Conservation (phyloP, 2,888 invertebrate species). For the Lysandra coridon region DNA sequence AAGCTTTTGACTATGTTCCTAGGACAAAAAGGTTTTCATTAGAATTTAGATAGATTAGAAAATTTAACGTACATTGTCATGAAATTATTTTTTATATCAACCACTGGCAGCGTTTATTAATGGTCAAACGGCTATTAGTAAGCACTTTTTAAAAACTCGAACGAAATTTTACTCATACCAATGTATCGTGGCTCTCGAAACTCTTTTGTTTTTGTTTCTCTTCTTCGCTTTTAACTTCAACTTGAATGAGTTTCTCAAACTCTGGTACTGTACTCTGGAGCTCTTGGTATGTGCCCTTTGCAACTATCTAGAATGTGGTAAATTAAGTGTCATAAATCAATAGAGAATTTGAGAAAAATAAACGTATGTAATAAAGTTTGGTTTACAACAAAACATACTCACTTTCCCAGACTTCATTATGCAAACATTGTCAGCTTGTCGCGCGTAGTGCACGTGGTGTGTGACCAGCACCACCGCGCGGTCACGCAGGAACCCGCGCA, state of each 20-base stretch:
- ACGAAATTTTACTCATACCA: constrained; percentile 46
- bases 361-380: too few relatives aligned
- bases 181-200: constrained; percentile 58
- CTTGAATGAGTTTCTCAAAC: constrained; percentile 66
- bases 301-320: constrained; percentile 59
- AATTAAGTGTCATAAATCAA: not conserved
- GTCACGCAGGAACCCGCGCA: constrained; percentile 75
- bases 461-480: constrained; percentile 82
- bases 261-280: constrained; percentile 73
- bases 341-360: not conserved
- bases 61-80: too few relatives aligned
- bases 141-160: not conserved
- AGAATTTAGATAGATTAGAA: not conserved
- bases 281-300: constrained; percentile 82
- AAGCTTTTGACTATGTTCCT: constrained; percentile 66
- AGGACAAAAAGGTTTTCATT: not conserved
- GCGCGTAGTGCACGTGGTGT: constrained; percentile 83
- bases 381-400: constrained; percentile 23
- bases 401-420: constrained; percentile 68
- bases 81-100: too few relatives aligned
- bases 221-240: constrained; percentile 62
- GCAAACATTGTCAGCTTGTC: constrained; percentile 66
- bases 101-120: too few relatives aligned
- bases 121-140: not conserved
- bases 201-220: constrained; percentile 66